Percentiles rank a stretch among this genome's conserved stretches.
phyloP scores from a whole-genome alignment of 1,140 invertebrate genomes.

The Oedothorax gibbosus region DNA sequence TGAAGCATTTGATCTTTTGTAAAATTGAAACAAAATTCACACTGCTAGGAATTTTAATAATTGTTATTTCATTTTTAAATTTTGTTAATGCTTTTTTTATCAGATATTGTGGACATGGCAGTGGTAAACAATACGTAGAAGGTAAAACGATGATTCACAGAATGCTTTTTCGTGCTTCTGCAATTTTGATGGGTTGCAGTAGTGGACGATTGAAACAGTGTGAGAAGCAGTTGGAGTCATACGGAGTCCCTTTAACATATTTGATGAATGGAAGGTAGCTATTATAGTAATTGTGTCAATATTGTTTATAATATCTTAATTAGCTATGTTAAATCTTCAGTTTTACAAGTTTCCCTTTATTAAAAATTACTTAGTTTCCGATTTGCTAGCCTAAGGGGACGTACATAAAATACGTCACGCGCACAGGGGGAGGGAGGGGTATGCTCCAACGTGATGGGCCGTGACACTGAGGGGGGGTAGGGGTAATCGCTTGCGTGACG shows the following conservation, averaged over 20 bases:
- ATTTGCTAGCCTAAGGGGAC: too few relatives aligned
- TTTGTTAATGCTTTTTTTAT: background rate
- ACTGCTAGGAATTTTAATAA: too few relatives aligned
- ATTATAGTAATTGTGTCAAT: background rate
- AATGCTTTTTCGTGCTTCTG: slow-evolving; percentile 72
- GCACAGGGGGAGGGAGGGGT: too few relatives aligned
- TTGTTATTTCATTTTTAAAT: too few relatives aligned
- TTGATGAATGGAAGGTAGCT: slow-evolving; percentile 77
- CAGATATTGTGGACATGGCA: slow-evolving; percentile 82
- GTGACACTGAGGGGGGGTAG: too few relatives aligned
- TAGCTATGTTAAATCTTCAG: background rate
- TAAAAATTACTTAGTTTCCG: too few relatives aligned
- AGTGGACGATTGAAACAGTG: slow-evolving; percentile 74
- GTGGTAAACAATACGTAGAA: slow-evolving; percentile 77
- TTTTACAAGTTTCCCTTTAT: too few relatives aligned
- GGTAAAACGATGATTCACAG: slow-evolving; percentile 75
- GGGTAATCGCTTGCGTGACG: too few relatives aligned
- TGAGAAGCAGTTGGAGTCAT: slow-evolving; percentile 74
- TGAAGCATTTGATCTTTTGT: too few relatives aligned
- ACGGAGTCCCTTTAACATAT: slow-evolving; percentile 77
- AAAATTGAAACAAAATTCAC: too few relatives aligned
- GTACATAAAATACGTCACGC: too few relatives aligned
- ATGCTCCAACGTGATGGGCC: too few relatives aligned
- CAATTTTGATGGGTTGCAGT: slow-evolving; percentile 81
- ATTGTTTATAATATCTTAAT: background rate